Conservation (phyloP, 2,888 invertebrate genomes). For the Cryptus armator region DNA sequence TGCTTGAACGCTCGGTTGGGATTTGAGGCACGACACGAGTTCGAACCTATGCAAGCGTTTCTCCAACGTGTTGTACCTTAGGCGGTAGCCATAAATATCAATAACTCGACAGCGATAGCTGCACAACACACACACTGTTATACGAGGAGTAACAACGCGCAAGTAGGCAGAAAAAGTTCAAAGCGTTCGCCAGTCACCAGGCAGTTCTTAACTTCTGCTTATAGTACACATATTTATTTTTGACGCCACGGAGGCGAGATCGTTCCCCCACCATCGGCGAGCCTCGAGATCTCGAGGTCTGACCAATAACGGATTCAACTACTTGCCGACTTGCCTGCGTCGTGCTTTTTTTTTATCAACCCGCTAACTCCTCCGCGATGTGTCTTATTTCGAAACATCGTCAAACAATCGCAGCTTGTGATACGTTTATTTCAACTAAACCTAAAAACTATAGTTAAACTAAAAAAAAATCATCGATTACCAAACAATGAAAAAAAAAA, state of each 20-base stretch:
- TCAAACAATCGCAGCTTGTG: neutral
- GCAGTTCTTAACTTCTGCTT: neutral
- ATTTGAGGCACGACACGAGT: constrained; percentile 43
- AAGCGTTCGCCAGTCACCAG: constrained; percentile 17
- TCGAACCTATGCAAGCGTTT: constrained; percentile 43
- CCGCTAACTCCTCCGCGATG: neutral
- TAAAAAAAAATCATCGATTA: no score
- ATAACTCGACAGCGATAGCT: constrained; percentile 46
- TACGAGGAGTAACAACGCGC: neutral
- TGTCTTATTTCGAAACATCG: neutral
- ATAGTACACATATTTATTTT: constrained; percentile 8
- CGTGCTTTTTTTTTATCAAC: neutral
- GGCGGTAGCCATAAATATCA: constrained; percentile 56
- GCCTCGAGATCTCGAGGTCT: neutral
- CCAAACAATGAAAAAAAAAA: no score
- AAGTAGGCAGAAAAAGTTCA: constrained; percentile 41
- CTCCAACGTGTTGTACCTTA: constrained; percentile 30
- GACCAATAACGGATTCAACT: constrained; percentile 2
- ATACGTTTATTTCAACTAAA: neutral
- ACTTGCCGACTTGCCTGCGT: neutral
- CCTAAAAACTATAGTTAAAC: neutral
- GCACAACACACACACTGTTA: neutral
- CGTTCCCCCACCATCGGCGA: neutral
- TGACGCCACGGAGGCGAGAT: neutral
- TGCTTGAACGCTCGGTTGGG: constrained; percentile 28